Percentiles rank a stretch among this genome's conserved stretches.
phyloP scores from a whole-genome alignment of 2,113 vertebrate species.

The Motacilla tschutschensis region DNA sequence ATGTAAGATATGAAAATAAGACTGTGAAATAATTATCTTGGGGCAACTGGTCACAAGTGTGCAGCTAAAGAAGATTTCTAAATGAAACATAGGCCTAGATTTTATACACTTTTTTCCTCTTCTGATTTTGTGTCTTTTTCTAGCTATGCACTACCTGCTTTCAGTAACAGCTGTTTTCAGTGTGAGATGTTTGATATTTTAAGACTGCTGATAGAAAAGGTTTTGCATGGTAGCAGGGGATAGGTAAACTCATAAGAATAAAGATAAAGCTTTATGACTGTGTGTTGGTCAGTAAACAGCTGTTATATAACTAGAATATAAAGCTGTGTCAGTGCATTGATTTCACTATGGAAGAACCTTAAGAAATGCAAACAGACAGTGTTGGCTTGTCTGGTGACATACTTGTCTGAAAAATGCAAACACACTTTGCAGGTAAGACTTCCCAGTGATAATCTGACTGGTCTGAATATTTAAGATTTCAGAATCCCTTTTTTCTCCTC shows the following conservation, averaged over 20 bases:
- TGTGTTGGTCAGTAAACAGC: neutral
- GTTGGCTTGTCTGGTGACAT: neutral
- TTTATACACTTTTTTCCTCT: neutral
- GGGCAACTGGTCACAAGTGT: rapidly evolving
- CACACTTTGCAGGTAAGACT: neutral
- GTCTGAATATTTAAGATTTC: neutral
- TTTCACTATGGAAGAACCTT: neutral
- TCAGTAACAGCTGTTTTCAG: neutral
- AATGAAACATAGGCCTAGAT: neutral
- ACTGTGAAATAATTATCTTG: neutral
- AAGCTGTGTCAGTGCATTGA: neutral
- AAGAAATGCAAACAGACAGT: neutral
- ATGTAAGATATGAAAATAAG: neutral
- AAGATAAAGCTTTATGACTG: neutral
- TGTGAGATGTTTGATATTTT: neutral
- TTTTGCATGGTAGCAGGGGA: neutral
- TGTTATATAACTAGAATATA: neutral
- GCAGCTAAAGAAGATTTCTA: neutral
- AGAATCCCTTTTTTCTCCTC: neutral
- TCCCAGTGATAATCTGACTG: neutral
- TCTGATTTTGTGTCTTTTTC: neutral
- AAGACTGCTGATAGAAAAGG: neutral
- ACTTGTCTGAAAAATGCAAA: neutral
- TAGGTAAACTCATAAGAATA: neutral
- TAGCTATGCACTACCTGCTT: neutral